Evolutionary conservation across 2,797 vertebrate genomes (phyloP), one percentile per base, ranked within the genome.

Genomic region (Vespertilio murinus): DNA sequence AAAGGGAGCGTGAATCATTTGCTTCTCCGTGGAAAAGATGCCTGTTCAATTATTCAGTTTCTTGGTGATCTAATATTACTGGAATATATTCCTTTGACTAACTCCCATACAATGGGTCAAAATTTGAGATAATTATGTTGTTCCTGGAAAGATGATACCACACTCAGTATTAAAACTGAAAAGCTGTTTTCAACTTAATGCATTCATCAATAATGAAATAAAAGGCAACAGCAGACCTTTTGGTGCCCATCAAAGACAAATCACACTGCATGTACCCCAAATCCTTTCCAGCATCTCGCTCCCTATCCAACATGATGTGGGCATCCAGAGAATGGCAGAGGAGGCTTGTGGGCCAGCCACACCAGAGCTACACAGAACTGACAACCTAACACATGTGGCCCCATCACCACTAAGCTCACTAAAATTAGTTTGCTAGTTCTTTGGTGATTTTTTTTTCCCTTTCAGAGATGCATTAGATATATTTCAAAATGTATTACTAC

Each of bases 1-100:
- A 69, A 90, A 69, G n/a, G 18, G 74, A 93, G 17, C 4, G 3
- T 54, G 25, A 56, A 35, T 88, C 74, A 69, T 78, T 89, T 78
- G n/a, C 90, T 86, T 71, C 54, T 78, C 77, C 73, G 45, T 33
- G 56, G 95, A 89, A 88, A 61, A 94, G 23, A 93, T 91, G 23
- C 22, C 47, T 81, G 30, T 87, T 93, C 88, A 87, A 47, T 93
- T 85, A 38, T 40, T 79, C 10, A 93, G 56, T 77, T 80, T 81
- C 73, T 80, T 94, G 30, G 10, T 69, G 81, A 81, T 49, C 49
- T 81, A 74, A 69, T 30, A 35, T 52, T 33, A 40, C 61, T 56
- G 52, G 16, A 74, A 56, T 88, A 85, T 38, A 49, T 78, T 90
- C 77, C 90, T 71, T 49, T 78, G 56, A 93, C 73, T 84, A 25